phyloP scores from a whole-genome alignment of 1,140 invertebrate genomes.

The Aradophagus sp. region DNA sequence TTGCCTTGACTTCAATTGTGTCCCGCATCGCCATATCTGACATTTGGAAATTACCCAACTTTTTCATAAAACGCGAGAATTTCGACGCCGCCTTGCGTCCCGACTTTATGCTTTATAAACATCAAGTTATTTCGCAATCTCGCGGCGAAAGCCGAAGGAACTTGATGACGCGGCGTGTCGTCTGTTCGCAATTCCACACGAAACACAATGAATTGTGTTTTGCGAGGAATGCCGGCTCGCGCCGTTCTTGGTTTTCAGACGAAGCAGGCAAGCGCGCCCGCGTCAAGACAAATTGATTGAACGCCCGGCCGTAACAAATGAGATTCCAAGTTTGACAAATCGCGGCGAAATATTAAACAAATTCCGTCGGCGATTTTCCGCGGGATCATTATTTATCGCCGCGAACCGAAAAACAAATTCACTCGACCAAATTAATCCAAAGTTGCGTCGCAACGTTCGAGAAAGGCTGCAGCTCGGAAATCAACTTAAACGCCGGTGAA shows the following conservation, averaged over 20 bases:
- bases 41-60: too few species aligned
- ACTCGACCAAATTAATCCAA: background rate
- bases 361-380: conserved; percentile 2
- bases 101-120: conserved; percentile 31
- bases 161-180: conserved; percentile 31
- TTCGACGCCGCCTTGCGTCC: conserved; percentile 2
- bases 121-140: conserved; percentile 48
- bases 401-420: background rate
- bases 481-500: too few species aligned
- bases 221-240: conserved; percentile 15
- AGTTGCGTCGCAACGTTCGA: background rate
- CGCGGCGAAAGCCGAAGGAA: conserved; percentile 29
- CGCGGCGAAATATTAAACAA: conserved; percentile 31
- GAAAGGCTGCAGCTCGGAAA: too few species aligned
- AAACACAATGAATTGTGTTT: conserved; percentile 28
- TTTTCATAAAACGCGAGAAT: too few species aligned
- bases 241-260: conserved; percentile 4
- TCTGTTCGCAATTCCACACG: conserved; percentile 1
- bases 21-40: too few species aligned
- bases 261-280: background rate
- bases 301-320: conserved; percentile 18
- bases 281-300: conserved; percentile 20
- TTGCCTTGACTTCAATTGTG: conserved; percentile 12
- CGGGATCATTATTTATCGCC: conserved; percentile 11
- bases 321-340: conserved; percentile 33